Base-by-base conservation (phyloP, 2,888 invertebrate genomes). In the Mesorhabditis sp. region DNA sequence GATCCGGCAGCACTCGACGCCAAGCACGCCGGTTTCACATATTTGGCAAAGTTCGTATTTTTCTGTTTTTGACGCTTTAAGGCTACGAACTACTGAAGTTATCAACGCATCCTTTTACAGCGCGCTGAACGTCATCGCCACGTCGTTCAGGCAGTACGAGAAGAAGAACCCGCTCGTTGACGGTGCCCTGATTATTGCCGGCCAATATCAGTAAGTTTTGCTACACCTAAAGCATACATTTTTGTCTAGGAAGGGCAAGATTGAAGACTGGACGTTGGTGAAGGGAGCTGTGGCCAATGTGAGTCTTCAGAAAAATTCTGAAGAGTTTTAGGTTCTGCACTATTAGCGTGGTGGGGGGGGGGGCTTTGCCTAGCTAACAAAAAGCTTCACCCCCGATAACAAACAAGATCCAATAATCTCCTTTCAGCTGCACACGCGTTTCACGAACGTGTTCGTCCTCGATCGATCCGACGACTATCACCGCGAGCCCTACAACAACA, bases 131-230 rank as follows among this genome's bases (percentile, higher is more conserved):
- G 58, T 50, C 10, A 50, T 50, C 58, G 58, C 58, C 10, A 50
- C 7, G 10, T 50, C 58, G 7, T 50, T 50, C 58, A 10, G n/a
- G n/a, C 58, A 50, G 2, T 50, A 50, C n/a, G 58, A 13, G 10
- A 10, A n/a, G n/a, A 50, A 50, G n/a, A 50, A 50, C n/a, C 58
- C 58, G n/a, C 58, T 50, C n/a, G 58, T n/a, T 50, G 58, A 50
- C 58, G 58, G 58, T 13, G 58, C 58, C 1, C 58, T 50, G 7
- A 13, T 50, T n/a, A 50, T 50, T 50, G 58, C 58, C 58, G 58
- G 58, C 7, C 58, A 50, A 50, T 50, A 13, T 50, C 10, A 50
- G 58, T 50, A 50, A 50, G 58, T 28, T 28, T 28, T 28, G 28
- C 28, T 28, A 28, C 28, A 28, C 28, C n/a, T 50, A 2, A 2